Evolutionary conservation across 37 sponge, comb jelly and placozoan genomes (phyloP).

Genomic region (Aphrocallistes beatrix): DNA sequence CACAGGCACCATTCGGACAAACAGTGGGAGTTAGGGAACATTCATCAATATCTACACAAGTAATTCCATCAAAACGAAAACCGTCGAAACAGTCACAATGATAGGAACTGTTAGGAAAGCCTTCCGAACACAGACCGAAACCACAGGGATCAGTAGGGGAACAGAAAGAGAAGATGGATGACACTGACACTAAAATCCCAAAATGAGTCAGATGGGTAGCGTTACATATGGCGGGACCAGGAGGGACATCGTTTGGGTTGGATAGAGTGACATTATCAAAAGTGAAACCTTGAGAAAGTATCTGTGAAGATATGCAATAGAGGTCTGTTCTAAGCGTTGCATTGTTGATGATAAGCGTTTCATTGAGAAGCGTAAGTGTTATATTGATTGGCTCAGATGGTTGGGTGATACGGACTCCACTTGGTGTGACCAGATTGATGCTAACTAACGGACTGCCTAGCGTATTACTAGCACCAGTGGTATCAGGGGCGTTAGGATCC

Average conservation of each 20-base stretch:
- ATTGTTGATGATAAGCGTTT: neutral
- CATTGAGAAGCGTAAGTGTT: neutral
- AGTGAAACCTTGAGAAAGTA: neutral
- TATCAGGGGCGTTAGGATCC: neutral
- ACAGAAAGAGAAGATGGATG: neutral
- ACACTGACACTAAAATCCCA: neutral
- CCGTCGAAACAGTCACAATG: neutral
- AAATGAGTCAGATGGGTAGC: slow-evolving; percentile 13
- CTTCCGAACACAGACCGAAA: neutral
- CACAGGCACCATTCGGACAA: neutral
- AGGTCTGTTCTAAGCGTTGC: neutral
- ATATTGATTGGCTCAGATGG: neutral
- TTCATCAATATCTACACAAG: neutral
- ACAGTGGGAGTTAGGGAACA: neutral
- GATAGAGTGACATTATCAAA: neutral
- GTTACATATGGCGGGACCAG: neutral
- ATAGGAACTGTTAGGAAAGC: neutral
- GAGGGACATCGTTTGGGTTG: neutral
- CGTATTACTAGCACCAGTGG: neutral
- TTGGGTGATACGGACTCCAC: neutral
- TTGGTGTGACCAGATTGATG: neutral
- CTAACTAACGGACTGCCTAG: neutral
- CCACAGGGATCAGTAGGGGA: neutral
- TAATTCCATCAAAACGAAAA: neutral
- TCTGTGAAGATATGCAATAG: neutral